Evolutionary conservation across 2,113 vertebrate genomes (phyloP), one percentile per base, ranked within the genome.

Genomic region (Equus przewalskii): DNA sequence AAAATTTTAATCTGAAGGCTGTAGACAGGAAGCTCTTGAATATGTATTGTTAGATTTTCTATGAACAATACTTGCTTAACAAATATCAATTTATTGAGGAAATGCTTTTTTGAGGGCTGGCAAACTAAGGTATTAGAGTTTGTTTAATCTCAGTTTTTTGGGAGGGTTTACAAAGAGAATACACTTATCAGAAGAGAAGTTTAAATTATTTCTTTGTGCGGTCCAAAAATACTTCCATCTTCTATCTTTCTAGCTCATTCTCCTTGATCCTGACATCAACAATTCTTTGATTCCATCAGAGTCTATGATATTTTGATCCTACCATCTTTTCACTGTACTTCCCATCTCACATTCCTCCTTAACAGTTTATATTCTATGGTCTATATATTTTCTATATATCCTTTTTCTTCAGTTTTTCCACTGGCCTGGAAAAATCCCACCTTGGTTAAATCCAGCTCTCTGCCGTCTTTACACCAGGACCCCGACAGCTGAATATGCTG

Each of bases 121-220:
- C 33, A 69, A 15, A 82, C 33, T 75, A 15, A 82, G n/a, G 49
- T 70, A 86, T 76, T 62, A 51, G 22, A 92, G 16, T 86, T 80
- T 58, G 24, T 58, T 86, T 86, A 56, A 78, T 69, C 67, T 89
- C 54, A 62, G 7, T 62, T 22, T 96, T 96, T 85, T 81, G 28
- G 9, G 4, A 41, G 21, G 49, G 30, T 60, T 96, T 82, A 82
- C 76, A 94, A 73, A 70, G 41, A 76, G 46, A 88, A 56, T 36
- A 51, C 22, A 78, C 36, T 73, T 91, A 51, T 1, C 54, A 83
- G 84, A 92, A 88, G 22, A 85, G 36, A 46, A 36, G 30, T 82
- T 89, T 78, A 49, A 15, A 62, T 56, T 90, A 30, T 67, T 85
- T 90, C 22, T 85, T 62, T 30, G 1, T 70, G 14, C 94, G 65